These are phyloP conservation scores for Myrmophylax atrothorax DNA, from an alignment of 2,113 vertebrate species.

Conservation along the genomic window DNA sequence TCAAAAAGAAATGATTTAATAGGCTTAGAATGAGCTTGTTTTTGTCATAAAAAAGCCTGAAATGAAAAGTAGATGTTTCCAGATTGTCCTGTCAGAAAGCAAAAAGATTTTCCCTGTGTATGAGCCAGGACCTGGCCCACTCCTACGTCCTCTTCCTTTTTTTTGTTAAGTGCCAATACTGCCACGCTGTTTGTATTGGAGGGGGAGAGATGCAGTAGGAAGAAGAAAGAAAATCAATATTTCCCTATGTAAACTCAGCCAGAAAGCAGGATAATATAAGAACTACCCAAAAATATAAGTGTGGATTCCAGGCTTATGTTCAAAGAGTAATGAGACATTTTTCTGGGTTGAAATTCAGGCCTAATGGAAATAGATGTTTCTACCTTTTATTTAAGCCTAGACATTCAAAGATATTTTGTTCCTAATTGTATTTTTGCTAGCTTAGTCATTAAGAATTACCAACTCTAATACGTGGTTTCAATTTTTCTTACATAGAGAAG, in stretches of 20 bases:
- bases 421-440: neutral
- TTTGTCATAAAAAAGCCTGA: conserved; percentile 11
- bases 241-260: conserved; percentile 17
- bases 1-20: conserved; percentile 50
- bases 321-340: neutral
- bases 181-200: neutral
- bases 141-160: neutral
- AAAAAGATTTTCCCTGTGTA: neutral
- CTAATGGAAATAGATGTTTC: neutral
- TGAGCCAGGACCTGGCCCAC: neutral
- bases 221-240: neutral
- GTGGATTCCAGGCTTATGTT: neutral
- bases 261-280: conserved; percentile 7
- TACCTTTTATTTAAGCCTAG: neutral
- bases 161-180: neutral
- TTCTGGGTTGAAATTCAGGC: conserved; percentile 3
- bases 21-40: conserved; percentile 6
- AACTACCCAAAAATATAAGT: conserved; percentile 24
- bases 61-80: conserved; percentile 24
- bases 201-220: neutral
- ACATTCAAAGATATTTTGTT: neutral
- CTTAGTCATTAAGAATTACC: neutral
- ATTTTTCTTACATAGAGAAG: neutral
- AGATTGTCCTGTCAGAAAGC: conserved; percentile 7
- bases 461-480: neutral